A percentile compares a stretch with the other conserved stretches of the same genome.
These are phyloP conservation scores for Coleophora deauratella DNA, from an alignment of 2,888 invertebrate species.

Conservation along the genomic window DNA sequence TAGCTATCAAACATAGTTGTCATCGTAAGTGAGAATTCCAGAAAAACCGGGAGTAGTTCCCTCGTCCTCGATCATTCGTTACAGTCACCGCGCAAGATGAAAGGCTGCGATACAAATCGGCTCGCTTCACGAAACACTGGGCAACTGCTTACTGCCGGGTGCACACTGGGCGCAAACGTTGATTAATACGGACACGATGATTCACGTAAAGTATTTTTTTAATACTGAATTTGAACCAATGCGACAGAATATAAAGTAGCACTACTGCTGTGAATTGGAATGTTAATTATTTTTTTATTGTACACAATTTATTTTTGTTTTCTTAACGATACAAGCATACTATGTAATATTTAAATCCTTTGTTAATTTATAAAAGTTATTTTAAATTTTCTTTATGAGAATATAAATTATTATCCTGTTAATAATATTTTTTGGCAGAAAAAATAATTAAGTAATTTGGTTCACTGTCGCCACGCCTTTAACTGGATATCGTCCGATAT, in stretches of 20 bases:
- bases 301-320: too few species aligned
- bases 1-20: background rate
- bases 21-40: slow-evolving; percentile 30
- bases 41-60: slow-evolving; percentile 19
- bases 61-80: slow-evolving; percentile 50
- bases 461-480: slow-evolving; percentile 41
- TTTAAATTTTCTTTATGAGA: too few species aligned
- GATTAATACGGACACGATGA: background rate
- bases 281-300: too few species aligned
- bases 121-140: slow-evolving; percentile 58
- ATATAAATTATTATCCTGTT: too few species aligned
- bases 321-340: too few species aligned
- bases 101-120: slow-evolving; percentile 56
- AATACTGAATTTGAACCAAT: too few species aligned
- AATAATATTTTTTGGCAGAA: too few species aligned
- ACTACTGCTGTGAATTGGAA: too few species aligned
- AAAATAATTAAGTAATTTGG: slow-evolving; percentile 19
- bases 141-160: slow-evolving; percentile 26
- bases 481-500: slow-evolving; percentile 54
- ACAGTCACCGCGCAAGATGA: slow-evolving; percentile 63
- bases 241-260: too few species aligned
- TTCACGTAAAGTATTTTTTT: too few species aligned
- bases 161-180: slow-evolving; percentile 20
- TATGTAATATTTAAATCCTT: too few species aligned
- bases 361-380: too few species aligned